Evolutionary conservation across 2,113 vertebrate species (phyloP).

Genomic region (Misgurnus mizolepis): DNA sequence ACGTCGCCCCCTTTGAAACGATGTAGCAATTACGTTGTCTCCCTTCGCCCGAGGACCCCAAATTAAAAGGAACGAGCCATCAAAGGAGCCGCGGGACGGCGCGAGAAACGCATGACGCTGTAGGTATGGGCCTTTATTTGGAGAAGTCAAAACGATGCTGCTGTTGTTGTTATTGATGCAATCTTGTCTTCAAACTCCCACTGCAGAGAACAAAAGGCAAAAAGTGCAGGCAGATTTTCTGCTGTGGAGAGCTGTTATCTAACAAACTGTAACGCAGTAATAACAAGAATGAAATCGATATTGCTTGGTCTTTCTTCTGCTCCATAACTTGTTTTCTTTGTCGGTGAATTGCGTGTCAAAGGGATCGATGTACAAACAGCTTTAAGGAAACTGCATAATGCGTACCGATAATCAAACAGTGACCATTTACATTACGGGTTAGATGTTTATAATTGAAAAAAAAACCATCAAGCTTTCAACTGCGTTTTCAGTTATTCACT

Average conservation of each 20-base stretch:
- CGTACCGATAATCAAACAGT: background rate
- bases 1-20: background rate
- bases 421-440: background rate
- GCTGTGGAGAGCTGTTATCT: conserved; percentile 13
- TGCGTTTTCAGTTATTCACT: background rate
- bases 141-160: conserved; percentile 13
- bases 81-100: conserved; percentile 13
- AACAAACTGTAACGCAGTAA: conserved; percentile 11
- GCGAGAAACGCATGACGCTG: background rate
- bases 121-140: conserved; percentile 9
- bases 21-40: conserved; percentile 44
- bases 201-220: conserved; percentile 23
- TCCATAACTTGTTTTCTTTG: conserved; percentile 26
- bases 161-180: conserved; percentile 36
- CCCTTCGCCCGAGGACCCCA: conserved; percentile 31
- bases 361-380: background rate
- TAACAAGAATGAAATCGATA: conserved; percentile 15
- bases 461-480: background rate
- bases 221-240: background rate
- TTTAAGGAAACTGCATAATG: background rate
- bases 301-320: background rate
- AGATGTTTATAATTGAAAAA: background rate
- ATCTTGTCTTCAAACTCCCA: conserved; percentile 31
- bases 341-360: conserved; percentile 1
- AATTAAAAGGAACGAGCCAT: conserved; percentile 43